These are phyloP conservation scores for Spilarctia lutea DNA, from an alignment of 2,888 invertebrate genomes.

Conservation along the genomic window DNA sequence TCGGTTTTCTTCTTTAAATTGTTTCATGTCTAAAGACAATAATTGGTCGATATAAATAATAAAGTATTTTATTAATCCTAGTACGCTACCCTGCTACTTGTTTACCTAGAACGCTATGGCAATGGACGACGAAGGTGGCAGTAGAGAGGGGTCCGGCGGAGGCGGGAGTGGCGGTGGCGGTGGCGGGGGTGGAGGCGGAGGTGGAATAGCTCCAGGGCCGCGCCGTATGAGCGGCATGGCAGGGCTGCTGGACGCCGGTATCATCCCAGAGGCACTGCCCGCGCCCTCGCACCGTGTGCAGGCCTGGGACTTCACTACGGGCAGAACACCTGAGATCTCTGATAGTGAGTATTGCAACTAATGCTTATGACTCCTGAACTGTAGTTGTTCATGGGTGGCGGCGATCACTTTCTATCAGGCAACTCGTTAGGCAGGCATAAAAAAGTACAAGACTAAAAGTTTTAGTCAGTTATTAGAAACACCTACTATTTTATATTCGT, in stretches of 20 bases:
- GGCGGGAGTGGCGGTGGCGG: slow-evolving; percentile 40
- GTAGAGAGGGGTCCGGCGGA: slow-evolving; percentile 29
- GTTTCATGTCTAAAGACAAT: too few species aligned
- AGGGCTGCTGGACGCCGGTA: slow-evolving; percentile 75
- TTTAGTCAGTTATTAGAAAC: background rate
- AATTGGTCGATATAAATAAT: too few species aligned
- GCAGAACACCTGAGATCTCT: slow-evolving; percentile 90
- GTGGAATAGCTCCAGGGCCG: slow-evolving; percentile 57
- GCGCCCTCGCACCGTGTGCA: slow-evolving; percentile 93
- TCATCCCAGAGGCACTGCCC: slow-evolving; percentile 85
- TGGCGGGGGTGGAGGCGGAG: slow-evolving; percentile 42
- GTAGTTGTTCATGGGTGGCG: too few species aligned
- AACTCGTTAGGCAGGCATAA: too few species aligned
- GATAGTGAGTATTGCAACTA: slow-evolving; percentile 85
- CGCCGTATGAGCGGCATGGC: slow-evolving; percentile 75
- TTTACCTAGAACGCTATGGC: slow-evolving; percentile 76
- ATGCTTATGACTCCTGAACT: too few species aligned
- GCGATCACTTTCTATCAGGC: too few species aligned
- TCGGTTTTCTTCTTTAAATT: too few species aligned
- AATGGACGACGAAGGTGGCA: slow-evolving; percentile 77
- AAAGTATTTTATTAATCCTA: background rate
- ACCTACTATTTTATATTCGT: background rate
- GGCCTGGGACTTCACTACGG: slow-evolving; percentile 93
- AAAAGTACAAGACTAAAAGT: background rate
- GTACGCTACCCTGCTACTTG: background rate